Conservation (phyloP, 2,797 vertebrate genomes). For the Diplodus puntazzo region DNA sequence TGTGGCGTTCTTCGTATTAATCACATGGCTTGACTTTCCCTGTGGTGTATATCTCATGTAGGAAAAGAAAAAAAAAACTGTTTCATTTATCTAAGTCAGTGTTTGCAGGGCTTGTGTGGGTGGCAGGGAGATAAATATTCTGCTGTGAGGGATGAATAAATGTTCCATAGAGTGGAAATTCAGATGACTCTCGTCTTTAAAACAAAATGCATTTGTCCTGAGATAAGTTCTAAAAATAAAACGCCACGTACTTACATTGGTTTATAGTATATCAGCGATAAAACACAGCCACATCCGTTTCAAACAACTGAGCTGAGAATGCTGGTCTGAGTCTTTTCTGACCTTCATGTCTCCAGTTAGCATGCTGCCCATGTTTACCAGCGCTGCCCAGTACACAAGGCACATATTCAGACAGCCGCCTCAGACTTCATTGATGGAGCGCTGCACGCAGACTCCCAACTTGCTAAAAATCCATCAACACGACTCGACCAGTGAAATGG, state of each 20-base stretch:
- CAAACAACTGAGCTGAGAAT: constrained; percentile 16
- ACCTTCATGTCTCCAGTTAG: constrained; percentile 69
- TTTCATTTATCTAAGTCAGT: constrained; percentile 18
- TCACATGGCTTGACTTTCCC: not conserved
- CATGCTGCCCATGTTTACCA: constrained; percentile 77
- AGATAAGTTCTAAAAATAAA: not conserved
- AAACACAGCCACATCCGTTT: not conserved
- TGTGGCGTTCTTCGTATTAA: not conserved
- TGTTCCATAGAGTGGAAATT: constrained; percentile 15
- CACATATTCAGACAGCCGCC: constrained; percentile 73
- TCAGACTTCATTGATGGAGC: constrained; percentile 55
- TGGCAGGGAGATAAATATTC: constrained; percentile 38
- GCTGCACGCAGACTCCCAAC: constrained; percentile 59
- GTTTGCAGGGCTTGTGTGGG: constrained; percentile 33
- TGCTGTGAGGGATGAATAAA: constrained; percentile 20
- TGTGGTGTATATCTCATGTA: not conserved
- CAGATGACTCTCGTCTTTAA: not conserved
- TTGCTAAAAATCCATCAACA: constrained; percentile 39
- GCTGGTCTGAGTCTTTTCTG: constrained; percentile 33
- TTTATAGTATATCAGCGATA: not conserved
- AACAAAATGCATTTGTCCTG: not conserved
- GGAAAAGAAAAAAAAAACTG: not conserved
- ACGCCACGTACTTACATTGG: not conserved
- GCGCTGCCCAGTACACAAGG: constrained; percentile 71
- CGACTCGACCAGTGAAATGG: constrained; percentile 1